Evolutionary conservation across 2,797 vertebrate species (phyloP), one percentile per base, ranked within the genome.

Genomic region (Buphagus erythrorhynchus): DNA sequence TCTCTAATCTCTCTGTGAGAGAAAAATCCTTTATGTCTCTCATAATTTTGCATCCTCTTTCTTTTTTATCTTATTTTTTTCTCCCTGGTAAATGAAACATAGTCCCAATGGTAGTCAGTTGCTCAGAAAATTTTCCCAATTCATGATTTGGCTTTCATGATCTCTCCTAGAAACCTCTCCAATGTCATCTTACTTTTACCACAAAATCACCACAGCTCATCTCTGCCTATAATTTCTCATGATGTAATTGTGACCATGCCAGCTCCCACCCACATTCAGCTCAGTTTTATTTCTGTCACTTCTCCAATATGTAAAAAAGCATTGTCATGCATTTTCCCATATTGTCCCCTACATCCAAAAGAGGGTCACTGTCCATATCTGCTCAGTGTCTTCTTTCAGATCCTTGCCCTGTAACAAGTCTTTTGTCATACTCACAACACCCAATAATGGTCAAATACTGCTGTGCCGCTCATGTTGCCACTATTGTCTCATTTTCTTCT

Each of bases 241-340:
- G 48, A 36, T 91, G 46, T 84, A 61, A 80, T 51, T 83, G 73
- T 67, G 51, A 75, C 2, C 21, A 74, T 13, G 5, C 28, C 66
- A 83, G 29, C 36, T 68, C 42, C 46, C 73, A 78, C 66, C 42
- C 40, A 86, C 76, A 86, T 59, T 72, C 73, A 58, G 45, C 20
- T 94, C 49, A 43, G 29, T 90, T 93, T 87, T 85, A 71, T 45
- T 96, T 90, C 86, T 81, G 62, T 95, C 79, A 48, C 35, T 67
- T 90, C 55, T 85, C 52, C 38, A 33, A 9, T 49, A 68, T 0
- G 1, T 75, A 86, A 96, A 88, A 29, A 81, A 68, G 10, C 36
- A n/a, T 24, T 28, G 1, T 65, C 69, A 90, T 65, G 17, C 35
- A 46, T 83, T 92, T 88, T 65, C 12, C 58, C 51, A 11, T 81